Percentiles rank a stretch among this genome's conserved stretches.
Conservation (phyloP, 2,113 vertebrate species). For the Calidris pygmaea region DNA sequence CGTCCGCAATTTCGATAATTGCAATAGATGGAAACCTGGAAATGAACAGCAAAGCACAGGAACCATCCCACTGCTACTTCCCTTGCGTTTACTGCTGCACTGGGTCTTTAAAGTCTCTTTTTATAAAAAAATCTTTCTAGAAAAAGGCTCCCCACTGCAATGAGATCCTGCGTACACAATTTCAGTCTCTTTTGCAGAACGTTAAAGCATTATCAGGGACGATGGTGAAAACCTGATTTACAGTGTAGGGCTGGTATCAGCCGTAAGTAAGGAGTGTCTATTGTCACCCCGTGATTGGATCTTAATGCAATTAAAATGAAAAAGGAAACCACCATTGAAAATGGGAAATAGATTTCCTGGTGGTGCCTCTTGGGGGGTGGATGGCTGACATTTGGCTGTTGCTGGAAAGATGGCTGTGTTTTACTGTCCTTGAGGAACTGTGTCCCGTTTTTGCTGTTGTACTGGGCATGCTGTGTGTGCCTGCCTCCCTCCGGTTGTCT, state of each 20-base stretch:
- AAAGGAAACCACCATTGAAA: constrained; percentile 25
- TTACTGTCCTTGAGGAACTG: neutral
- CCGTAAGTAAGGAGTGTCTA: neutral
- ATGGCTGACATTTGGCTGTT: constrained; percentile 10
- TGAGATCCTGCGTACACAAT: neutral
- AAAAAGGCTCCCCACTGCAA: neutral
- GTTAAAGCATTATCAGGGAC: neutral
- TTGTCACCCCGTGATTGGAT: neutral
- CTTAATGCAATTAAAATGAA: constrained; percentile 31
- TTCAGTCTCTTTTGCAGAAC: neutral
- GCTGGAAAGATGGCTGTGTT: neutral
- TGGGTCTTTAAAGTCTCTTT: neutral
- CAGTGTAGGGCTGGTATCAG: neutral
- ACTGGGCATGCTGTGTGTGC: neutral
- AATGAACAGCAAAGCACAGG: neutral
- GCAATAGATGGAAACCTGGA: neutral
- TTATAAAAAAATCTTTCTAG: neutral
- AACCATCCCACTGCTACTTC: neutral
- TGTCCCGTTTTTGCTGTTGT: neutral
- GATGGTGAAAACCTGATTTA: neutral
- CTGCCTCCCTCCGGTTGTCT: neutral
- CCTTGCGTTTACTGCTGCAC: neutral
- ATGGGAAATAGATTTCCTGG: constrained; percentile 6
- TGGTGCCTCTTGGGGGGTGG: neutral
- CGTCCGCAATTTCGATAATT: neutral